Conservation (phyloP, 2,797 vertebrate species). For the Phalloptychus januarius region DNA sequence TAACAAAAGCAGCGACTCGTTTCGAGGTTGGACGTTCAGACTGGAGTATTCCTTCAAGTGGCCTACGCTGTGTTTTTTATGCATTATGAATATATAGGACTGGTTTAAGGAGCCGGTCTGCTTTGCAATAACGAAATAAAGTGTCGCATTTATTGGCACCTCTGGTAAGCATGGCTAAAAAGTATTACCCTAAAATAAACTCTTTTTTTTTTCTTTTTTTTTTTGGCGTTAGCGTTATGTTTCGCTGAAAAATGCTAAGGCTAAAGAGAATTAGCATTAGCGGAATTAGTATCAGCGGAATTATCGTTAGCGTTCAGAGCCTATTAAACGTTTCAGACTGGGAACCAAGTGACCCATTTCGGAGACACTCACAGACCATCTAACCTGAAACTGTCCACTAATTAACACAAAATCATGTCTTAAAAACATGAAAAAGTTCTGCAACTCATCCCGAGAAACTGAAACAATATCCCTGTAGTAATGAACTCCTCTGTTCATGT, state of each 20-base stretch:
- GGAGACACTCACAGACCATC: no score
- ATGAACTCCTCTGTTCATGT: no score
- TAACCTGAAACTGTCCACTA: no score
- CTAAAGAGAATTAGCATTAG: background rate
- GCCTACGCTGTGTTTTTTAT: constrained; percentile 59
- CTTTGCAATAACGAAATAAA: constrained; percentile 48
- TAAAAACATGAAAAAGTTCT: no score
- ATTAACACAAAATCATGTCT: no score
- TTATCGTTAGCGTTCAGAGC: background rate
- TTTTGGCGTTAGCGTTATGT: background rate
- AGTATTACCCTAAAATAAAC: background rate
- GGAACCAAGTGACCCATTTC: no score
- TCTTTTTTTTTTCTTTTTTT: no score
- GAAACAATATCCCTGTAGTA: no score
- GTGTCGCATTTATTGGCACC: background rate
- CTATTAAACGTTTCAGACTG: no score
- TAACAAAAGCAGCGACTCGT: constrained; percentile 31
- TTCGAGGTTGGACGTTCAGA: constrained; percentile 20
- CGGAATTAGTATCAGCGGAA: background rate
- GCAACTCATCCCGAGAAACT: no score
- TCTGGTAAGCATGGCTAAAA: background rate
- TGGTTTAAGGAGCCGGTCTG: constrained; percentile 34
- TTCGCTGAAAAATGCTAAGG: background rate
- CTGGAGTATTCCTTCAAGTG: constrained; percentile 38
- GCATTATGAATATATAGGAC: constrained; percentile 43